Evolutionary conservation across 2,888 invertebrate genomes (phyloP).

Genomic region (Bedellia somnulentella): DNA sequence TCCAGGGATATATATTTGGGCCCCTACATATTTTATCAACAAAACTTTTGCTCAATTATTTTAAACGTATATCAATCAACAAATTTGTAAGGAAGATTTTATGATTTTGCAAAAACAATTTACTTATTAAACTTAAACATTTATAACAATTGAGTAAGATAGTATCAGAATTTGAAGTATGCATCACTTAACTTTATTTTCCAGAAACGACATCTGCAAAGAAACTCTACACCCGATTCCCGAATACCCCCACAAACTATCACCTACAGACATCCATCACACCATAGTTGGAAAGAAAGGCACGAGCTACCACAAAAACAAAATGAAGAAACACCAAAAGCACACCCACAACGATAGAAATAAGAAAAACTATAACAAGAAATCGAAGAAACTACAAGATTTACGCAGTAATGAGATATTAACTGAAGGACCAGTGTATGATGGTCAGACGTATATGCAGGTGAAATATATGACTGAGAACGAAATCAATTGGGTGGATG

Average conservation of each 20-base stretch:
- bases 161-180: too few species aligned
- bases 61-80: too few species aligned
- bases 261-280: constrained; percentile 30
- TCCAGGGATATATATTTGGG: too few species aligned
- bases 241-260: constrained; percentile 24
- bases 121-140: too few species aligned
- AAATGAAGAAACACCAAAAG: constrained; percentile 25
- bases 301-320: constrained; percentile 27
- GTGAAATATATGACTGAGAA: constrained; percentile 43
- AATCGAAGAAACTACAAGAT: neutral
- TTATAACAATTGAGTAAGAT: too few species aligned
- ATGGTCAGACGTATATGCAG: constrained; percentile 49
- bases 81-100: too few species aligned
- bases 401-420: constrained; percentile 27
- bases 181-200: too few species aligned
- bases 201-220: constrained; percentile 29
- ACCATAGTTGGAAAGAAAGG: constrained; percentile 44
- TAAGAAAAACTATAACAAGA: too few species aligned
- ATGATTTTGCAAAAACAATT: too few species aligned
- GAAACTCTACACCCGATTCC: constrained; percentile 25
- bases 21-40: too few species aligned
- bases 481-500: constrained; percentile 45
- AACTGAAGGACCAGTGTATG: constrained; percentile 30
- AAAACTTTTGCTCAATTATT: too few species aligned
- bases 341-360: too few species aligned